Percentiles rank a stretch among this genome's conserved stretches.
phyloP scores from a whole-genome alignment of 2,113 vertebrate genomes.

The Phoenicopterus ruber region DNA sequence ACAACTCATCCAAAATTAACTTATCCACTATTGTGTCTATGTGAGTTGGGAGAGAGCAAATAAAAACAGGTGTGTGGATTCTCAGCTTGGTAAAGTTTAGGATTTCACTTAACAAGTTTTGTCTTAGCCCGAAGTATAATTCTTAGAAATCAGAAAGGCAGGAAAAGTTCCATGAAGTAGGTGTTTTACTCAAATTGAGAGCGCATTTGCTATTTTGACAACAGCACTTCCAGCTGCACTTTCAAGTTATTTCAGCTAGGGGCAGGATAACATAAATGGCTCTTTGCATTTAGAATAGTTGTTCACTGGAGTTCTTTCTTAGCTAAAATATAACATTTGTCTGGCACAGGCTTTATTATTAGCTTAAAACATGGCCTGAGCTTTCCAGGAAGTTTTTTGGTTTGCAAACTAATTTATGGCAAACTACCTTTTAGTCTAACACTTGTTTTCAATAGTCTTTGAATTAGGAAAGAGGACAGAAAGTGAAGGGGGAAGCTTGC shows the following conservation, averaged over 20 bases:
- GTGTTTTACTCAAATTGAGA: not conserved
- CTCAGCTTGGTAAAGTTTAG: not conserved
- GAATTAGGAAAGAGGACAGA: not conserved
- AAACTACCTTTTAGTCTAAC: not conserved
- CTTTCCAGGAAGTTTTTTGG: not conserved
- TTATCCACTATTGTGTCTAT: not conserved
- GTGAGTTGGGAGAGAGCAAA: not conserved
- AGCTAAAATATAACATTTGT: not conserved
- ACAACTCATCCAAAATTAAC: not conserved
- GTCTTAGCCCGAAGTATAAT: not conserved
- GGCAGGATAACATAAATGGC: not conserved
- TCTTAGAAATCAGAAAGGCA: not conserved
- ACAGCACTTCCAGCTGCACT: not conserved
- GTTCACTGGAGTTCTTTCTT: not conserved
- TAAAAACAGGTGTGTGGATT: not conserved
- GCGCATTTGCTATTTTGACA: not conserved
- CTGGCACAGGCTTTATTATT: not conserved
- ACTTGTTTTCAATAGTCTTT: not conserved
- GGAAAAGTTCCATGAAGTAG: not conserved
- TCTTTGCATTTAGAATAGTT: not conserved
- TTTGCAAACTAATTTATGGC: not conserved
- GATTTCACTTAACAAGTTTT: not conserved
- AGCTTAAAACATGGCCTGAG: not conserved
- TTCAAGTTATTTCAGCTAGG: not conserved
- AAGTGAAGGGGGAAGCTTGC: not conserved